These are phyloP conservation scores for Semnornis frantzii DNA, from an alignment of 2,113 vertebrate species.

Conservation along the genomic window DNA sequence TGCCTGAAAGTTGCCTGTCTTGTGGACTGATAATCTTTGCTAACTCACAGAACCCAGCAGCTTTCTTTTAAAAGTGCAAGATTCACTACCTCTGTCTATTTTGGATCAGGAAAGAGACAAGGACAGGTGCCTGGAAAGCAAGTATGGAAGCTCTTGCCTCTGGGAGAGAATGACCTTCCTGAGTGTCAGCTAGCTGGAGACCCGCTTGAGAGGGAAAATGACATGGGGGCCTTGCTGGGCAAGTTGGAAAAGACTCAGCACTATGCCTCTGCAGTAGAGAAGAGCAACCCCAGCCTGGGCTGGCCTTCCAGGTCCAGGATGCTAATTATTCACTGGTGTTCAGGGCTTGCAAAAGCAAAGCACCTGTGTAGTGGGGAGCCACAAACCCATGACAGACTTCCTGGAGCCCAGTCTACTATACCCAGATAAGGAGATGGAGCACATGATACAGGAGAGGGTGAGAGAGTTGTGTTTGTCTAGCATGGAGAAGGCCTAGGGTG, in stretches of 20 bases:
- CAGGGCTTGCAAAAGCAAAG: background rate
- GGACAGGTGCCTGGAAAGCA: background rate
- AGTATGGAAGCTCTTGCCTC: background rate
- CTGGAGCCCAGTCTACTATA: background rate
- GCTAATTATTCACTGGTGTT: background rate
- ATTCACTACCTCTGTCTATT: background rate
- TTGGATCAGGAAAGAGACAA: background rate
- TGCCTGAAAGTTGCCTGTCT: background rate
- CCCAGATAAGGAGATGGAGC: background rate
- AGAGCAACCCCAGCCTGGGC: background rate
- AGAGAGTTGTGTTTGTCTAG: background rate
- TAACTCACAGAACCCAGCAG: background rate
- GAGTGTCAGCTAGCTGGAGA: background rate
- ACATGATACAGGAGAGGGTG: background rate
- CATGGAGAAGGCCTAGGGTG: background rate
- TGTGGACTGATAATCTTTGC: rapidly evolving
- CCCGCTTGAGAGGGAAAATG: background rate
- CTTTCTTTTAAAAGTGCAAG: background rate
- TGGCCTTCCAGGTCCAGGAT: background rate
- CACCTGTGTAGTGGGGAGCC: background rate
- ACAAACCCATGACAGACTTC: background rate
- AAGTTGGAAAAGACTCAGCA: background rate
- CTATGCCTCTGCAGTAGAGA: background rate
- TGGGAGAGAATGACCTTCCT: background rate
- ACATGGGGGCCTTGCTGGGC: background rate